A percentile compares a stretch with the other conserved stretches of the same genome.
phyloP scores from a whole-genome alignment of 2,888 invertebrate species.

The Melinopterus prodromus region DNA sequence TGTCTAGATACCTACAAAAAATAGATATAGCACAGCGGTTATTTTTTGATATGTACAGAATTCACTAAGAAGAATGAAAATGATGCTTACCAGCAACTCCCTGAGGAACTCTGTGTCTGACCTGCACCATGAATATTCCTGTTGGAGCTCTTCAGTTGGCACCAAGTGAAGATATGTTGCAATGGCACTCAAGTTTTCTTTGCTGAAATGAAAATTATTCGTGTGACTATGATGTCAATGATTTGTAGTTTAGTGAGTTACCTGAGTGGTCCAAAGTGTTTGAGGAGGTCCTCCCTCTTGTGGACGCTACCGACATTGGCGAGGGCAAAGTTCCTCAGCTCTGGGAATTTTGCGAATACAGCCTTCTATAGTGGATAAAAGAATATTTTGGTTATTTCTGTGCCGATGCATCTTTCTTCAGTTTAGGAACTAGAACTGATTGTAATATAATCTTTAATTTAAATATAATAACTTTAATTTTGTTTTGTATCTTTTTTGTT shows the following conservation, averaged over 20 bases:
- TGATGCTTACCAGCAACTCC: constrained; percentile 79
- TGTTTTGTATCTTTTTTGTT: no score
- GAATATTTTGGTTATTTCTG: neutral
- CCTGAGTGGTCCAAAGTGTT: constrained; percentile 84
- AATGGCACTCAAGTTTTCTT: constrained; percentile 83
- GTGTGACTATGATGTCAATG: neutral
- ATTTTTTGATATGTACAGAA: neutral
- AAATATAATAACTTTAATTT: no score
- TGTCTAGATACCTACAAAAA: constrained; percentile 76
- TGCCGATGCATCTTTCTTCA: no score
- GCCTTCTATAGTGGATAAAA: constrained; percentile 74
- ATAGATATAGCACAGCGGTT: neutral
- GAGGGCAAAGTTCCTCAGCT: constrained; percentile 85
- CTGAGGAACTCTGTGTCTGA: constrained; percentile 83
- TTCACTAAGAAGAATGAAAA: neutral
- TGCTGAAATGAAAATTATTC: constrained; percentile 60
- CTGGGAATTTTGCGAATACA: constrained; percentile 90
- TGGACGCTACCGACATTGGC: constrained; percentile 97
- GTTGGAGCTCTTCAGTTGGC: constrained; percentile 75
- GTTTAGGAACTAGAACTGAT: no score
- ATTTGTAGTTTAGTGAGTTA: constrained; percentile 50
- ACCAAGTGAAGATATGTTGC: constrained; percentile 89
- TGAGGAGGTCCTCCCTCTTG: constrained; percentile 80
- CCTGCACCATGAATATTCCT: constrained; percentile 77
- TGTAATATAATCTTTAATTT: no score